Evolutionary conservation across 2,113 vertebrate genomes (phyloP), one percentile per base, ranked within the genome.

Genomic region (Triplophysa tibetana): DNA sequence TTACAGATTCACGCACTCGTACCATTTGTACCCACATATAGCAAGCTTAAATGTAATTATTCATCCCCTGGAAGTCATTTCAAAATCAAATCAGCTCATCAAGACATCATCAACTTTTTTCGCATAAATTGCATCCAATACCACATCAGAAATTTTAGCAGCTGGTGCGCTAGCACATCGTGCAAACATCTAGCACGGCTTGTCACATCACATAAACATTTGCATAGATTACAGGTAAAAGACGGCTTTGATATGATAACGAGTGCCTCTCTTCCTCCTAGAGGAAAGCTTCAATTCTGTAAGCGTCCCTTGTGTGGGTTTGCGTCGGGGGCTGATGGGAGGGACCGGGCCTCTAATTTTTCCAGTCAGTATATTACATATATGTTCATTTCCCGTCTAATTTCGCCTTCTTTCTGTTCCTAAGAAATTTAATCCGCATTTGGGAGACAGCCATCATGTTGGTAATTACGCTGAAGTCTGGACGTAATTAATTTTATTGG

Each of bases 401-500:
- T 93, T 94, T 91, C 86, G 91, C 92, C 93, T 92, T 94, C 89
- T 91, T 91, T 92, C 94, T 94, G 92, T 94, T 91, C 90, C 29
- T 23, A 91, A 88, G 88, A 90, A 93, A 87, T 92, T 91, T 90
- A 94, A 94, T 95, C 91, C 91, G 91, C 92, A 94, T 94, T 94
- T 89, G 92, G 92, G 93, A 94, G 90, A 92, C 91, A 89, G 92
- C 88, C 89, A 91, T 89, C 90, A 88, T 93, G 89, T 89, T 92
- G 89, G 93, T 94, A 95, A 95, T 95, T 95, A 94, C 90, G 86
- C 88, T 48, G 33, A 90, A 91, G 90, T 89, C 90, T 86, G 88
- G 89, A 86, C 88, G 90, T 95, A 95, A 95, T 95, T 93, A 94
- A 95, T 95, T 95, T 90, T 93, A 95, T 93, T 94, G 92, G 91